phyloP scores from a whole-genome alignment of 2,797 vertebrate species.

The Dipus sagitta region DNA sequence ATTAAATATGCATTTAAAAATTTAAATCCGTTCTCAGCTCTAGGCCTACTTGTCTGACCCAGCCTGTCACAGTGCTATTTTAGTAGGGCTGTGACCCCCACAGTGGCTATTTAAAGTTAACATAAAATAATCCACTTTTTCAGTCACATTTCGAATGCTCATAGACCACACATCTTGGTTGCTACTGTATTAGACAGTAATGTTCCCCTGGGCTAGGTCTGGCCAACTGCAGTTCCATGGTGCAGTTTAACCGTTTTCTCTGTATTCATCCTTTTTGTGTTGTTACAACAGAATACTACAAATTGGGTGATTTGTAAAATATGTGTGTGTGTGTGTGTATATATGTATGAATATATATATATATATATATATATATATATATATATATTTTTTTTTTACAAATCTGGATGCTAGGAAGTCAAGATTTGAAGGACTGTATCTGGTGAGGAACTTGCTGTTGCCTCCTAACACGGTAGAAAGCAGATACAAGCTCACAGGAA shows the following conservation, averaged over 20 bases:
- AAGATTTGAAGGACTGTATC: neutral
- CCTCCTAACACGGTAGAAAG: neutral
- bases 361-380: too few relatives aligned
- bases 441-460: neutral
- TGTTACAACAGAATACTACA: neutral
- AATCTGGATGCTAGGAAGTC: neutral
- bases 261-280: neutral
- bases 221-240: neutral
- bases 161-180: neutral
- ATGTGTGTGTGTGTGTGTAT: too few relatives aligned
- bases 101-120: slow-evolving; percentile 8
- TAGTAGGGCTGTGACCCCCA: neutral
- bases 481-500: neutral
- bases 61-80: neutral
- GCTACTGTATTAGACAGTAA: neutral
- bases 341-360: too few relatives aligned
- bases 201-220: neutral
- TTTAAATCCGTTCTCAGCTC: neutral
- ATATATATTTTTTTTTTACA: neutral
- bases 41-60: neutral
- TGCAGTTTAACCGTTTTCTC: neutral
- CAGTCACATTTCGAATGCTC: neutral
- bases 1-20: too few relatives aligned
- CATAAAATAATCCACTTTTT: neutral
- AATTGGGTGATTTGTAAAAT: neutral